A percentile compares a stretch with the other conserved stretches of the same genome.
These are phyloP conservation scores for Amazona finschi DNA, from an alignment of 2,797 vertebrate genomes.

Conservation along the genomic window DNA sequence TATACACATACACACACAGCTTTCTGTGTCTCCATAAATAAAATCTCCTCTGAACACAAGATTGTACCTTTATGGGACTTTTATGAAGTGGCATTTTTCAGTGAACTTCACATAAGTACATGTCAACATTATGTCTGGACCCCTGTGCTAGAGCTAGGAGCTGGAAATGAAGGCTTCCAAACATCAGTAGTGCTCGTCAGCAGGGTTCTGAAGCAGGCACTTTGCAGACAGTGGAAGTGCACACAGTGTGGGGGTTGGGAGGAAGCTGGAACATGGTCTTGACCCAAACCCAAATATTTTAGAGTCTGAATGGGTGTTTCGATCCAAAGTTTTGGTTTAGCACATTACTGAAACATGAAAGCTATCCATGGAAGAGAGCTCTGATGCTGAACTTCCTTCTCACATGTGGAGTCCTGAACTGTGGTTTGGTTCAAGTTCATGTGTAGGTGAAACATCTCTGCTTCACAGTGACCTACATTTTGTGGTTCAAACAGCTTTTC, in stretches of 20 bases:
- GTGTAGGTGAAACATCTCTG: neutral
- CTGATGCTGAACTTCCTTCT: neutral
- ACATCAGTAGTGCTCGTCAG: neutral
- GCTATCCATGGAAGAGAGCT: neutral
- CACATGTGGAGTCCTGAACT: neutral
- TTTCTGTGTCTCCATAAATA: constrained; percentile 53
- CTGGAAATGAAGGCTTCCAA: neutral
- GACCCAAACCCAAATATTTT: neutral
- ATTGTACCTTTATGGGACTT: constrained; percentile 16
- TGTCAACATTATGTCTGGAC: neutral
- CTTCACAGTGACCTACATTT: neutral
- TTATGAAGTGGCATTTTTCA: constrained; percentile 17
- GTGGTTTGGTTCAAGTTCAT: neutral
- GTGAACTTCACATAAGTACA: neutral
- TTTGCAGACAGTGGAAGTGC: neutral
- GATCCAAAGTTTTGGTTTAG: neutral
- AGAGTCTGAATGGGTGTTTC: neutral
- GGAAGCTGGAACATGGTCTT: neutral
- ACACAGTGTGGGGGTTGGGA: rapidly evolving
- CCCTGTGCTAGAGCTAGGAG: neutral
- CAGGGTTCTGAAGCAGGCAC: neutral
- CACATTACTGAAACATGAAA: neutral
- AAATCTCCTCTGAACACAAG: neutral
- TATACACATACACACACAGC: neutral
- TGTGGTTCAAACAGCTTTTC: neutral